Evolutionary conservation across 2,888 invertebrate genomes (phyloP), one percentile per base, ranked within the genome.

Genomic region (Trissolcus japonicus): DNA sequence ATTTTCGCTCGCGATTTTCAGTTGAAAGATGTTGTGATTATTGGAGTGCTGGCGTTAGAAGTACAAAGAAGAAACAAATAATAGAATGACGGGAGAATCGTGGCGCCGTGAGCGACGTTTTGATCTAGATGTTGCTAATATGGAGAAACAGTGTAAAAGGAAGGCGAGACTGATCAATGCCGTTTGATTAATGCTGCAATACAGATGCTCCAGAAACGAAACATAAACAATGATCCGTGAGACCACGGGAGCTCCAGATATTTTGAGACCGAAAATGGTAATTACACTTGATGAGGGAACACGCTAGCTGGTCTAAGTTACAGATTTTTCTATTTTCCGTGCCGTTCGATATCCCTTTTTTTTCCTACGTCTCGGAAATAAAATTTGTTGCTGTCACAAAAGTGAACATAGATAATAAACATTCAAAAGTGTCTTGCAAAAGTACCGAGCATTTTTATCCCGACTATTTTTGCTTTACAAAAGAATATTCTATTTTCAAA

Each of bases 401-500:
- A 35, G 11, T 6, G 35, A 35, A 35, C 35, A 35, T 9, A 35
- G 35, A 35, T 35, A 35, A 35, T 35, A 35, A 35, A 35, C 35
- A 35, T 35, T 35, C 9, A 35, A 35, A 35, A 35, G 35, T 35
- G 35, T 35, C 35, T 35, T 6, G 11, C 35, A 9, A 35, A 35
- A 35, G 35, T 35, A 35, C 9, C 35, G 35, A 35, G 35, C 35
- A 35, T 35, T 35, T 35, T 35, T 35, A 35, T 35, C 35, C 35
- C 35, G 25, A 4, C 35, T 35, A 35, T 35, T 35, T 35, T 35
- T 35, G 11, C 35, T 14, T 46, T 46, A 46, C 16, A 46, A 46
- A 46, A 46, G 46, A 46, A 25, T 57, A 57, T 57, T 57, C 21
- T 57, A 57, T 46, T 57, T 57, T 19, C 46, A 43, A 21, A 43